A percentile compares a stretch with the other conserved stretches of the same genome.
phyloP scores from a whole-genome alignment of 2,797 vertebrate genomes.

The Luscinia luscinia region DNA sequence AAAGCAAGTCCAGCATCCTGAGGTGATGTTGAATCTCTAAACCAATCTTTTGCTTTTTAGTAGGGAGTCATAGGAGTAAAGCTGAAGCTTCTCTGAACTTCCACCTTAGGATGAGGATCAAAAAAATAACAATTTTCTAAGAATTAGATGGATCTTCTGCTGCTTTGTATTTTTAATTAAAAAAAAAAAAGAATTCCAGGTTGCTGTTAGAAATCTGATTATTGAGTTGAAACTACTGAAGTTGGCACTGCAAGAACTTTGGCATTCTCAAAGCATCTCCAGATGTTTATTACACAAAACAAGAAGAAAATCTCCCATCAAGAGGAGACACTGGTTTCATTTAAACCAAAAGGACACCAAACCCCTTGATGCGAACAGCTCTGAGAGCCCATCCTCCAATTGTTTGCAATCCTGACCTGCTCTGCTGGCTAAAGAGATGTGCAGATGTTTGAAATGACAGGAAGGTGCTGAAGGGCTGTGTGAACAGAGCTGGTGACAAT shows the following conservation, averaged over 20 bases:
- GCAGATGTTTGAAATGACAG: neutral
- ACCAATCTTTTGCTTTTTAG: neutral
- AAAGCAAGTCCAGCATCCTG: neutral
- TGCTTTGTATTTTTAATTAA: neutral
- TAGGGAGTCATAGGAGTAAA: neutral
- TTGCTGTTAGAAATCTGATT: neutral
- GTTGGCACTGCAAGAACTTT: neutral
- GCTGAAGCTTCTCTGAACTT: neutral
- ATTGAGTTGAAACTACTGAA: neutral
- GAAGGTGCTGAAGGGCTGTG: neutral
- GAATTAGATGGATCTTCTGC: neutral
- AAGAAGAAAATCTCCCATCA: neutral
- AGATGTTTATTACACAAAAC: neutral
- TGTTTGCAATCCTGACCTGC: neutral
- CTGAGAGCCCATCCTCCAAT: neutral
- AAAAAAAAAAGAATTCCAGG: neutral
- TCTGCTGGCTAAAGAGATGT: neutral
- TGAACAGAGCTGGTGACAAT: neutral
- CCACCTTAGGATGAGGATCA: neutral
- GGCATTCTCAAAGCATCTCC: neutral
- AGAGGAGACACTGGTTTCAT: neutral
- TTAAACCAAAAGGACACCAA: neutral
- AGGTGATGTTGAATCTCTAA: neutral
- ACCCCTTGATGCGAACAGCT: neutral
- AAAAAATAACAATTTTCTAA: fast-evolving